Base-by-base conservation (phyloP, 2,888 invertebrate genomes). In the Emmelina monodactyla region DNA sequence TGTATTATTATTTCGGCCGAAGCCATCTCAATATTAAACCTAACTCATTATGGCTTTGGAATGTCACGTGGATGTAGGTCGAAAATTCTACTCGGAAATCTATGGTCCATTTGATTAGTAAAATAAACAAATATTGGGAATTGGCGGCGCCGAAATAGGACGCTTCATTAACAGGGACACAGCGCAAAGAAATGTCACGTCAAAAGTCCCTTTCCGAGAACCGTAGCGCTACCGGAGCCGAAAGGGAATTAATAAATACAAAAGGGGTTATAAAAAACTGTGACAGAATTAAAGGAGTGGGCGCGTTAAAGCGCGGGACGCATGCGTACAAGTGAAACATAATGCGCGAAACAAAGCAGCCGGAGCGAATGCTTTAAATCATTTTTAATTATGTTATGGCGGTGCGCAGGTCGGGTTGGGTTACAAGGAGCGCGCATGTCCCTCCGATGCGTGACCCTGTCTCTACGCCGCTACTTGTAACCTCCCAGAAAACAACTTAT, bases 311-410 rank as follows among this genome's bases (percentile, higher is more conserved):
- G 59, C 57, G 57, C 54, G 58, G 57, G 58, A 63, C 58, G 68
- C 66, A 69, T 70, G 75, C 64, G 71, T 75, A 78, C 79, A 78
- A 72, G 76, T 76, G 78, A 78, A 79, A 79, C 71, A 79, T 75
- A 75, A 79, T 68, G 79, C 79, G 79, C 75, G 78, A 79, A 79
- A 79, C 76, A 79, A 79, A 78, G 78, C 79, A 78, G 79, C 73
- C 79, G 78, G 69, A 71, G 76, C 79, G 76, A 76, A 78, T 75
- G 76, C 75, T 64, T 75, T 79, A 79, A 79, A 79, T 79, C 79
- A 79, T 78, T 79, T 79, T 79, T 79, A 79, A 79, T 79, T 79
- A 79, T 79, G 79, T 79, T 79, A 79, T 79, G 79, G 79, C 75
- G 75, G 61, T 62, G 55, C 53, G 53, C 41, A 50, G 49, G 50